These are phyloP conservation scores for Arctocebus calabarensis DNA, from an alignment of 2,797 vertebrate genomes.

Conservation along the genomic window DNA sequence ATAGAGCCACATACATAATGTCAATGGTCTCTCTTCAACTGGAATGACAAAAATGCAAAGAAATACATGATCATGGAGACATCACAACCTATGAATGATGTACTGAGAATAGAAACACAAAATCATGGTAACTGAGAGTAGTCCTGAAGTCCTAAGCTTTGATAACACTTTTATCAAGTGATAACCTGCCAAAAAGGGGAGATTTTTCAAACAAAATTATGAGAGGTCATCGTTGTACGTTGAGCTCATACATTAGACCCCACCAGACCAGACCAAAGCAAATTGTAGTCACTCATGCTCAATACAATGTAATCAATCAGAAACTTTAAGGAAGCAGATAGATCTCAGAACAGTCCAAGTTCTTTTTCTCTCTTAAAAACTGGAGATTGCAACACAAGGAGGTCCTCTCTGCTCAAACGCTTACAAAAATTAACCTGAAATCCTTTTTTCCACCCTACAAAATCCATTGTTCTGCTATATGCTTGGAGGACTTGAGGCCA, in stretches of 20 bases:
- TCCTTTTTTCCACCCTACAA: not conserved
- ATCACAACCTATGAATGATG: not conserved
- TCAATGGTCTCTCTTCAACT: not conserved
- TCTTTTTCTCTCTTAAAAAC: not conserved
- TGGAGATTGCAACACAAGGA: not conserved
- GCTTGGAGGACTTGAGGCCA: not conserved
- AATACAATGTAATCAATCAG: not conserved
- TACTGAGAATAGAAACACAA: not conserved
- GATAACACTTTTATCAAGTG: not conserved
- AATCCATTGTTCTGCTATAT: not conserved
- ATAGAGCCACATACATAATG: not conserved
- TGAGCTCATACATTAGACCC: not conserved
- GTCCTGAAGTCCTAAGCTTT: not conserved
- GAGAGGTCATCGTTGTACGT: not conserved
- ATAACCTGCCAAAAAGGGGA: not conserved
- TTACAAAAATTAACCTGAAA: not conserved
- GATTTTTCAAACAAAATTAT: not conserved
- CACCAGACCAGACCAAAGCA: not conserved
- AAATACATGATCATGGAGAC: not conserved
- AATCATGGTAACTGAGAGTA: not conserved
- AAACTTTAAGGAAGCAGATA: not conserved
- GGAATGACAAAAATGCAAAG: not conserved
- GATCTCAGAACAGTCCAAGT: not conserved
- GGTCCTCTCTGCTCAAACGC: not conserved
- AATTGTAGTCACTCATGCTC: not conserved